A percentile compares a stretch with the other conserved stretches of the same genome.
Conservation (phyloP, 2,113 vertebrate genomes). For the Mormyrus iriodes region DNA sequence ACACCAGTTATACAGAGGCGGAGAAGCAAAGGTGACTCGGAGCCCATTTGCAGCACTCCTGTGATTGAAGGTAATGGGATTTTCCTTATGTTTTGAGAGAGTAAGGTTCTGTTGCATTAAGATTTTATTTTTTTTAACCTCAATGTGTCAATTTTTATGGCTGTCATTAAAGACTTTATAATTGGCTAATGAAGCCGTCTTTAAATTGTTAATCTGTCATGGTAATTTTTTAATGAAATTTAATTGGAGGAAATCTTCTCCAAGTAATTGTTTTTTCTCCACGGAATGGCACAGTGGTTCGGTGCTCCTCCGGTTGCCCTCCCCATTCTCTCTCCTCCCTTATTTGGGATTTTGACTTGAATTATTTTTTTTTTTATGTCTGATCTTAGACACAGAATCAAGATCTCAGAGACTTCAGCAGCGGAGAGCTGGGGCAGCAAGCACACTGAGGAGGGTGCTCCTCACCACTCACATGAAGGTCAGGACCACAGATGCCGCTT, state of each 20-base stretch:
- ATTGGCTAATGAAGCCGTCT: slow-evolving; percentile 19
- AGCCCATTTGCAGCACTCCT: slow-evolving; percentile 68
- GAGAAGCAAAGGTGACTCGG: slow-evolving; percentile 47
- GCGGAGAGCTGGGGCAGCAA: slow-evolving; percentile 63
- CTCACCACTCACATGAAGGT: slow-evolving; percentile 88
- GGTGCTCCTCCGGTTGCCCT: not conserved
- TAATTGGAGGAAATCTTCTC: slow-evolving; percentile 12
- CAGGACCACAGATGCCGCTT: slow-evolving; percentile 2
- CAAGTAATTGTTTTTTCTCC: not conserved
- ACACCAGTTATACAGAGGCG: slow-evolving; percentile 68
- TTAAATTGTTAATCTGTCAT: slow-evolving; percentile 14
- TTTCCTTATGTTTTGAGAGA: not conserved
- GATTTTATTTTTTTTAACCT: not conserved
- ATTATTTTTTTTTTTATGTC: not conserved
- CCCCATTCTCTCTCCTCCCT: not conserved
- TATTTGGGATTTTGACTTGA: not conserved
- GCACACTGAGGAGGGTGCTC: slow-evolving; percentile 74
- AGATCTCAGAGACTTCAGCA: slow-evolving; percentile 67
- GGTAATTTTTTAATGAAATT: slow-evolving; percentile 23
- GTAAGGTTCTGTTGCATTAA: not conserved
- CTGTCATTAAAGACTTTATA: slow-evolving; percentile 18
- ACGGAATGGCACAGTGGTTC: not conserved
- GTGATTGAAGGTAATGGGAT: slow-evolving; percentile 64
- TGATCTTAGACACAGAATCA: slow-evolving; percentile 55
- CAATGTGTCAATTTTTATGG: slow-evolving; percentile 20